Base-by-base conservation (phyloP, 2,113 vertebrate genomes). In the Vulpes ferrilata region DNA sequence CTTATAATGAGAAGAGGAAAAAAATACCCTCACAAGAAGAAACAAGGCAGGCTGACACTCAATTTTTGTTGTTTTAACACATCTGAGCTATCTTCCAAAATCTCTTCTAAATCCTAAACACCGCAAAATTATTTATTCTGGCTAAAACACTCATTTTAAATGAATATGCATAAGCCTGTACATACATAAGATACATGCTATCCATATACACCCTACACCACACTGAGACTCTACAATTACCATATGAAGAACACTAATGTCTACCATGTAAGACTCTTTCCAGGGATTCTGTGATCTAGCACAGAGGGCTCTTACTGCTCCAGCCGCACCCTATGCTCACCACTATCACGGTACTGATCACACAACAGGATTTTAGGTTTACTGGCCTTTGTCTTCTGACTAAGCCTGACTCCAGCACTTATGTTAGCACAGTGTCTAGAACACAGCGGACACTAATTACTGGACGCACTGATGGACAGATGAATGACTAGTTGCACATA, bases 41-140 rank as follows among this genome's bases (percentile, higher is more conserved):
- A 82, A 91, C 69, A 83, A 87, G 17, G 35, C 60, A 78, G 53
- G 48, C 60, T 80, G 27, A 78, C 11, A 62, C 59, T 94, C 38
- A 43, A 1, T 11, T 73, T n/a, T 69, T 59, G 3, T 27, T 19
- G 71, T 81, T 95, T 84, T 82, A 95, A 88, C 69, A 92, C n/a
- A 79, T 67, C 5, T 82, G 82, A 93, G 17, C 60, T n/a, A 65
- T 53, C 55, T 38, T 67, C 23, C 25, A 93, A 90, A 88, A 62
- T 38, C 67, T 79, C 80, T 95, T 81, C 65, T 83, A 82, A 90
- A 94, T 43, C n/a, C 86, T 84, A 84, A 93, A 95, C 78, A 65
- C 38, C 71, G 25, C 62, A 84, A 87, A 83, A 48, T 83, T 83
- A 81, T 53, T 65, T 69, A 48, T 64, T n/a, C 57, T 64, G 19